Conservation (phyloP, 2,888 invertebrate species). For the Dynastes hyllus region DNA sequence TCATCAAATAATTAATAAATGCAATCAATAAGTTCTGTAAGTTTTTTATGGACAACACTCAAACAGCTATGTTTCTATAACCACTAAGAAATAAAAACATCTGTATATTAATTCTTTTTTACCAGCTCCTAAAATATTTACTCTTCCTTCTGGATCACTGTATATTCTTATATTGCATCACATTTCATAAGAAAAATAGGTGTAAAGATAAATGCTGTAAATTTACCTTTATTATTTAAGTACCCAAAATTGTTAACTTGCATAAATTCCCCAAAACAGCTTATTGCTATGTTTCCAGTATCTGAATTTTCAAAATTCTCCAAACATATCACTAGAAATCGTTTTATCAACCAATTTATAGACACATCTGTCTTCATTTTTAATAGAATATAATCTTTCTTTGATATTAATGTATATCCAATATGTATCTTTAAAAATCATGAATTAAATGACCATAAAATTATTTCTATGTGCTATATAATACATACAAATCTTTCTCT, state of each 20-base stretch:
- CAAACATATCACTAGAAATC: slow-evolving; percentile 66
- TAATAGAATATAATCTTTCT: slow-evolving; percentile 67
- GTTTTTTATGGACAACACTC: too few relatives aligned
- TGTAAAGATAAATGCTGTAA: too few relatives aligned
- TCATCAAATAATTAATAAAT: too few relatives aligned
- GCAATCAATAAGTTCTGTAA: too few relatives aligned
- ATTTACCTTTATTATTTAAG: slow-evolving; percentile 74
- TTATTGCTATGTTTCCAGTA: slow-evolving; percentile 80
- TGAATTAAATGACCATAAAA: neutral
- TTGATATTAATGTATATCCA: slow-evolving; percentile 69
- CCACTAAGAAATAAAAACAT: too few relatives aligned
- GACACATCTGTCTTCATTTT: slow-evolving; percentile 64
- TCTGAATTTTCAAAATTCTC: slow-evolving; percentile 60
- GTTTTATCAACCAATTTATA: slow-evolving; percentile 71
- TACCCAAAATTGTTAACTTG: slow-evolving; percentile 73
- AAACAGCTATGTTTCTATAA: too few relatives aligned
- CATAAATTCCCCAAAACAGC: slow-evolving; percentile 86
- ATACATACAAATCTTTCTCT: slow-evolving; percentile 76
- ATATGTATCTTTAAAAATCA: slow-evolving; percentile 60
- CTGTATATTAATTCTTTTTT: too few relatives aligned
- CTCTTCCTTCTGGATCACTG: too few relatives aligned
- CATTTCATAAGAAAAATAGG: too few relatives aligned
- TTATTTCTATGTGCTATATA: neutral
- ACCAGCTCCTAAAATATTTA: too few relatives aligned
- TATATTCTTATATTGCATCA: too few relatives aligned